These are phyloP conservation scores for Polymixis lichenea DNA, from an alignment of 2,888 invertebrate species.

Conservation along the genomic window DNA sequence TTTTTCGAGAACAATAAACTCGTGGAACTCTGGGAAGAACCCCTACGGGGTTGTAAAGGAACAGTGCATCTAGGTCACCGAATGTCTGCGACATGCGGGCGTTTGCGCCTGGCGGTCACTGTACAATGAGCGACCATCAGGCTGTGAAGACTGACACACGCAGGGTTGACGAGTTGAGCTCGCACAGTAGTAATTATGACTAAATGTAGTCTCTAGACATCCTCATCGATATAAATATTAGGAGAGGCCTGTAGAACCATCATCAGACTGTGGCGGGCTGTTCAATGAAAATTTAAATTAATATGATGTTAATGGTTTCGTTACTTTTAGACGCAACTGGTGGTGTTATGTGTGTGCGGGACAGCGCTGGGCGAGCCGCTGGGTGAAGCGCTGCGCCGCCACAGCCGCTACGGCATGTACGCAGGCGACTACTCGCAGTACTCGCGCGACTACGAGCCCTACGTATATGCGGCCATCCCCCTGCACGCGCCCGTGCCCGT, in stretches of 20 bases:
- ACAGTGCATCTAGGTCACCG: not conserved
- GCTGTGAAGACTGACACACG: not conserved
- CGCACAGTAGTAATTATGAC: too few relatives aligned
- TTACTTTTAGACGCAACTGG: constrained; percentile 72
- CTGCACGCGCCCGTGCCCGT: constrained; percentile 81
- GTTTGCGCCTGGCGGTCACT: not conserved
- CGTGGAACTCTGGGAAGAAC: too few relatives aligned
- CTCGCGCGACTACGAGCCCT: constrained; percentile 77
- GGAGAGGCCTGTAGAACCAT: not conserved
- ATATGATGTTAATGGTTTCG: constrained; percentile 9
- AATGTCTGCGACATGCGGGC: not conserved
- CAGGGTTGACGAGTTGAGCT: not conserved
- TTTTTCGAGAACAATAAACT: too few relatives aligned
- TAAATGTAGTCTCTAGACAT: not conserved
- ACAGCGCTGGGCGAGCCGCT: constrained; percentile 68
- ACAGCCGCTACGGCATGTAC: constrained; percentile 73
- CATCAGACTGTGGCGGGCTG: not conserved
- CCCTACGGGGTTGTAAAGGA: not conserved
- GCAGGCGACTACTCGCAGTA: constrained; percentile 68
- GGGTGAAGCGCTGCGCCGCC: constrained; percentile 67
- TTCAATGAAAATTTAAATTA: not conserved
- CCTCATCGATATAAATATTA: not conserved
- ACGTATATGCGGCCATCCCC: constrained; percentile 81
- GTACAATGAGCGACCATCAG: too few relatives aligned
- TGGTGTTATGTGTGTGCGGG: constrained; percentile 70